Evolutionary conservation across 2,797 vertebrate genomes (phyloP), one percentile per base, ranked within the genome.

Genomic region (Agapornis canus): DNA sequence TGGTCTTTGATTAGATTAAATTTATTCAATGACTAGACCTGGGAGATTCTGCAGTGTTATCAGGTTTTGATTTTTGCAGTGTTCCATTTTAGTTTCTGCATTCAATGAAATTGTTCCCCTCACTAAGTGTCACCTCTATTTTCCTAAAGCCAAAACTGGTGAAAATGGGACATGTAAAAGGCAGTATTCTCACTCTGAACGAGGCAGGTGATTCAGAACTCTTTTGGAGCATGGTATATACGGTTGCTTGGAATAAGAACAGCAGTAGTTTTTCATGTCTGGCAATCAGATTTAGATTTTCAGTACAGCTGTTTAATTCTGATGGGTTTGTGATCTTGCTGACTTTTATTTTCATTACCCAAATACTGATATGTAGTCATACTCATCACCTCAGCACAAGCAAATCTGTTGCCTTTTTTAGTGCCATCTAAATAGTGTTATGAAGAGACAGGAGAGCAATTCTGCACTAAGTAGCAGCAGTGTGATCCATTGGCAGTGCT

Each of bases 1-100:
- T 54, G 29, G 6, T 35, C 54, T 88, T 69, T 42, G 61, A 79
- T 68, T 54, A 77, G 68, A 39, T 65, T 92, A 76, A 75, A 91
- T 82, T 29, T 68, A 31, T 49, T 85, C 79, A 42, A 0, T 56
- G 59, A 61, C 64, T 78, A 63, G 69, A 16, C 5, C 40, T 35
- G 45, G 22, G 26, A 87, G 23, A 43, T 29, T 47, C 60, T 51
- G 48, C 26, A 64, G 8, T 15, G 31, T 0, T 2, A 61, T 61
- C 51, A n/a, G 26, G 47, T 82, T 93, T 86, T 71, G 45, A 65
- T 91, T 83, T 78, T 71, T 77, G 5, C 80, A 82, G 56, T 37
- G 54, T 61, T 89, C 48, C 61, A 26, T 73, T 94, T 80, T 22
- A 80, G 65, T 77, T 75, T 77, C 35, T 69, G 60, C 15, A n/a